A percentile compares a stretch with the other conserved stretches of the same genome.
These are phyloP conservation scores for Chauna torquata DNA, from an alignment of 2,113 vertebrate genomes.

Conservation along the genomic window DNA sequence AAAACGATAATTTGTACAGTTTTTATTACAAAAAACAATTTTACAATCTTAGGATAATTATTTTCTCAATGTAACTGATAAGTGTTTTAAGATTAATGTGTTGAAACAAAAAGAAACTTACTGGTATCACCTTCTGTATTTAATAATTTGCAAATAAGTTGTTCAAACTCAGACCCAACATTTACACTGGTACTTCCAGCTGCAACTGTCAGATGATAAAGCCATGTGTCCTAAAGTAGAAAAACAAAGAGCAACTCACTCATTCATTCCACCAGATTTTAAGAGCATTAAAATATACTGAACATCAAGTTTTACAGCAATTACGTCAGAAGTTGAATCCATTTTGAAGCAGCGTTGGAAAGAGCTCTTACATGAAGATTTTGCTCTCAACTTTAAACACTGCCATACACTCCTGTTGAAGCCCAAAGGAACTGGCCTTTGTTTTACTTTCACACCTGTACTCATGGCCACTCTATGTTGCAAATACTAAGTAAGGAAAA, in stretches of 20 bases:
- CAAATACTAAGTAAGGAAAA: background rate
- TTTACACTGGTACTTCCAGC: conserved; percentile 85
- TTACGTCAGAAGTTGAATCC: background rate
- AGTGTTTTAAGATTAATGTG: background rate
- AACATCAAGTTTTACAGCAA: background rate
- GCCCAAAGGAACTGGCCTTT: background rate
- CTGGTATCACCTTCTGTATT: conserved; percentile 87
- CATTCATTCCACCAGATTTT: background rate
- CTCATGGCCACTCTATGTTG: background rate
- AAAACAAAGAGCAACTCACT: background rate
- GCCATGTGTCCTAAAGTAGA: conserved; percentile 87
- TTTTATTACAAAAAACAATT: background rate
- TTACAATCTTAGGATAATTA: background rate
- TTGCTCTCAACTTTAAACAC: background rate
- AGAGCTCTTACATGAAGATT: background rate
- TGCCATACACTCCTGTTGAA: background rate
- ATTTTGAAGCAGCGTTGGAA: background rate
- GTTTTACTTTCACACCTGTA: background rate
- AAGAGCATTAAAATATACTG: background rate
- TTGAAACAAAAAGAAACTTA: conserved; percentile 73
- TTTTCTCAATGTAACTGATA: background rate
- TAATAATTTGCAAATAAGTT: conserved; percentile 91
- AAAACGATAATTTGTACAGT: background rate
- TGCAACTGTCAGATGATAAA: conserved; percentile 93
- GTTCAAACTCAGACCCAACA: conserved; percentile 95